Evolutionary conservation across 2,888 invertebrate genomes (phyloP).

Genomic region (Cephus pygmeus): DNA sequence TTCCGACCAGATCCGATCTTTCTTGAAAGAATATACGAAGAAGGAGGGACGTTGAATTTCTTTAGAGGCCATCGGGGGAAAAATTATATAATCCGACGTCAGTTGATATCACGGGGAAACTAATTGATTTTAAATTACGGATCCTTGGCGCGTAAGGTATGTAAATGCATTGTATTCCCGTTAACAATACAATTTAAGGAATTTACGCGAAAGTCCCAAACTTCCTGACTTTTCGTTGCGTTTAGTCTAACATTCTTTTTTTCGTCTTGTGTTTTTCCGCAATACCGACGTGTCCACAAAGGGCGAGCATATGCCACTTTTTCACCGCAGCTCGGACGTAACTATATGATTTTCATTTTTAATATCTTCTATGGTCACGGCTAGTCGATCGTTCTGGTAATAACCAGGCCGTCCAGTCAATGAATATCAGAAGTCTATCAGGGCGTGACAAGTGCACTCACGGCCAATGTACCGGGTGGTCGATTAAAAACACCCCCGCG

Average conservation of each 20-base stretch:
- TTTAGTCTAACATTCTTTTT: neutral
- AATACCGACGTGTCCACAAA: too few species aligned
- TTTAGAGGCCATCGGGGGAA: neutral
- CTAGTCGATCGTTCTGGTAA: conserved; percentile 7
- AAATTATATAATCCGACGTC: neutral
- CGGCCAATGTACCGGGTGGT: neutral
- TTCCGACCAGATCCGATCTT: conserved; percentile 17
- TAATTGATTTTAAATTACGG: neutral
- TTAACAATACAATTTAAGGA: neutral
- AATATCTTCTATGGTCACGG: conserved; percentile 6
- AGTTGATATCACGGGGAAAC: neutral
- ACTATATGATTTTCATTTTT: neutral
- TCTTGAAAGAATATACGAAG: neutral
- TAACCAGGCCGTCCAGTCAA: conserved; percentile 8
- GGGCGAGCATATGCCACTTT: neutral
- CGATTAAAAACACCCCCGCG: neutral
- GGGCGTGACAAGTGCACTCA: conserved; percentile 18
- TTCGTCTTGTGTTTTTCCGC: neutral
- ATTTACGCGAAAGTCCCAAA: neutral
- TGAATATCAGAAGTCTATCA: conserved; percentile 19
- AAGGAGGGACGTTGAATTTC: neutral
- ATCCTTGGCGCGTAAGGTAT: neutral
- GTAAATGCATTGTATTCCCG: neutral
- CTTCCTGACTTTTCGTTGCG: neutral
- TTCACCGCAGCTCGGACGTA: neutral